Evolutionary conservation across 2,888 invertebrate genomes (phyloP), one percentile per base, ranked within the genome.

Genomic region (Teleogryllus oceanicus): DNA sequence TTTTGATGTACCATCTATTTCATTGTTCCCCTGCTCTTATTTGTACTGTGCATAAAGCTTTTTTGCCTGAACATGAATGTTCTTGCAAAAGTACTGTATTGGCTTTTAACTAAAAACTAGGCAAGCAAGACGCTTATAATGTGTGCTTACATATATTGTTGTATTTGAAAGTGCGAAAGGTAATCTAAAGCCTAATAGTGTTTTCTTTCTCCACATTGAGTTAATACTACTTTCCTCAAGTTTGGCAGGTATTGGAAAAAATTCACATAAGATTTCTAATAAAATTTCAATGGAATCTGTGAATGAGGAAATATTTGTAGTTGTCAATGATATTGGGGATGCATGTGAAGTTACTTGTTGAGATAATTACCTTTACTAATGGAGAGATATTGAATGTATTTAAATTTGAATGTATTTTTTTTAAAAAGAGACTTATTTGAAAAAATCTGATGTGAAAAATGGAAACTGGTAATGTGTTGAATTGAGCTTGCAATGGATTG

Each of bases 81-180:
- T 62, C 62, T n/a, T 62, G 62, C 62, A 62, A 62, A 62, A 18
- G 62, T 18, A 18, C n/a, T 62, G 62, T 62, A 62, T 62, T n/a
- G 13, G 62, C 62, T 62, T 62, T 62, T 13, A 62, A 13, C n/a
- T n/a, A 62, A 37, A 37, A 62, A 12, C 62, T 62, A 62, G 62
- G 62, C 62, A 62, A 62, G 62, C 62, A 62, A 62, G 37, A 62
- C 62, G 62, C 62, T 62, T 62, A 62, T n/a, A 62, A 62, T 62
- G 62, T 62, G 62, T 62, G 62, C 62, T 62, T 62, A 62, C 12
- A 62, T 62, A 62, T 62, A n/a, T 62, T 62, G 62, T 62, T 62
- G 62, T 62, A 62, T 62, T 62, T 62, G 62, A 62, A n/a, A 62
- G 62, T 62, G 13, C 62, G n/a, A 62, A 62, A 62, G 62, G n/a